Conservation (phyloP, 2,797 vertebrate genomes). For the Sparus aurata region DNA sequence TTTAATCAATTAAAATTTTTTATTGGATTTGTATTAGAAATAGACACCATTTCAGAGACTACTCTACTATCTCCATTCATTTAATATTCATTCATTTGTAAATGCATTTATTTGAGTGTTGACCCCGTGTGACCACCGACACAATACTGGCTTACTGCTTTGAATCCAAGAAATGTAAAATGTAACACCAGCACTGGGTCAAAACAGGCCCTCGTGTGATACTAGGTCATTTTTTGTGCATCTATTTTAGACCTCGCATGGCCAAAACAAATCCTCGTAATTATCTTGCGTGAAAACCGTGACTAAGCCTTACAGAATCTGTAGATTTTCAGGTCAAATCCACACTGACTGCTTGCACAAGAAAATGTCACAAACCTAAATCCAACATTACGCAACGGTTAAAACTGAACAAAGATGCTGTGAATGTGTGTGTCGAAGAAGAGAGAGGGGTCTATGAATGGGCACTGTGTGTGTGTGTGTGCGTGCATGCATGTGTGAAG, state of each 20-base stretch:
- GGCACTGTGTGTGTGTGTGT: conserved; percentile 9
- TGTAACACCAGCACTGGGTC: background rate
- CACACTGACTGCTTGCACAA: background rate
- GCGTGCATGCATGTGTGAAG: conserved; percentile 35
- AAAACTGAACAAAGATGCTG: conserved; percentile 20
- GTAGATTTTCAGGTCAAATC: background rate
- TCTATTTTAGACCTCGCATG: background rate
- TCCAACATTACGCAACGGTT: conserved; percentile 9
- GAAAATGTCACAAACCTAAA: conserved; percentile 1
- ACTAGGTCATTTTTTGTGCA: background rate
- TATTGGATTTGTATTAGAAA: background rate
- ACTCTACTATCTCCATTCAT: background rate
- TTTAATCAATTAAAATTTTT: background rate
- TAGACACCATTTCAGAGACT: background rate
- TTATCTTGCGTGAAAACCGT: background rate
- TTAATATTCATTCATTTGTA: background rate
- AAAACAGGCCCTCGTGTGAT: background rate
- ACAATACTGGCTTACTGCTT: background rate
- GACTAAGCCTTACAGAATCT: background rate
- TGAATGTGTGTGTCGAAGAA: conserved; percentile 17
- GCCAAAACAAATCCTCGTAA: background rate
- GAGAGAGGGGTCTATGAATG: conserved; percentile 36
- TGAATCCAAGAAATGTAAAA: background rate
- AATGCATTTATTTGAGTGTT: background rate
- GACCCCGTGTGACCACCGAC: background rate